Evolutionary conservation across 2,113 vertebrate genomes (phyloP), one percentile per base, ranked within the genome.

Genomic region (Urocolius indicus): DNA sequence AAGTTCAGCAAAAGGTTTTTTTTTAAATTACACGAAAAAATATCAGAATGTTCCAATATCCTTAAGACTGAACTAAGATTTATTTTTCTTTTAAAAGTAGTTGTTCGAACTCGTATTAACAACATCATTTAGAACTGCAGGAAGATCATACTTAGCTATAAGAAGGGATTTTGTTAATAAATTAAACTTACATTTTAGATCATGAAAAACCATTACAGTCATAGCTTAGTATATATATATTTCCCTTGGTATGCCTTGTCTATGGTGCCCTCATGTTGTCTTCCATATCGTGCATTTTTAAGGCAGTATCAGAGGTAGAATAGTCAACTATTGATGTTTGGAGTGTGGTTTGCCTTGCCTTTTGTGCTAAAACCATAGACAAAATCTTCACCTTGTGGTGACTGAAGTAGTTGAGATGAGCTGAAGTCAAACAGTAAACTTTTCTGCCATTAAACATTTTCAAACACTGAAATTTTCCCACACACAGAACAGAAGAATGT

Each of bases 221-320:
- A 0, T 24, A 24, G 9, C 26, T 78, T 8, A 54, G 19, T 22
- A 48, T 27, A 74, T 27, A 74, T 86, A 66, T 58, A 86, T 32
- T 3, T 1, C 1, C 10, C 8, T n/a, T 74, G 10, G 7, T 12
- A 54, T n/a, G 27, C 10, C 73, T 58, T 52, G 12, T 24, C 6
- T 51, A 1, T 15, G 9, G 4, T 59, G 5, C 3, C 15, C 32
- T 74, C 0, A 0, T 36, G 49, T 54, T 55, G 3, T 29, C 20
- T 90, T 84, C 11, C 12, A n/a, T 21, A 84, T 7, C 19, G 67
- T 16, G 30, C 29, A 45, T 51, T 74, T 74, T 84, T 15, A 67
- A 43, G 29, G 26, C 27, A 38, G 12, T 49, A 80, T 61, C 20
- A 52, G 21, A 57, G 13, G 21, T 15, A 90, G 27, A 62, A 69